Base-by-base conservation (phyloP, 1,140 invertebrate genomes). In the Aphelinus atriplicis region DNA sequence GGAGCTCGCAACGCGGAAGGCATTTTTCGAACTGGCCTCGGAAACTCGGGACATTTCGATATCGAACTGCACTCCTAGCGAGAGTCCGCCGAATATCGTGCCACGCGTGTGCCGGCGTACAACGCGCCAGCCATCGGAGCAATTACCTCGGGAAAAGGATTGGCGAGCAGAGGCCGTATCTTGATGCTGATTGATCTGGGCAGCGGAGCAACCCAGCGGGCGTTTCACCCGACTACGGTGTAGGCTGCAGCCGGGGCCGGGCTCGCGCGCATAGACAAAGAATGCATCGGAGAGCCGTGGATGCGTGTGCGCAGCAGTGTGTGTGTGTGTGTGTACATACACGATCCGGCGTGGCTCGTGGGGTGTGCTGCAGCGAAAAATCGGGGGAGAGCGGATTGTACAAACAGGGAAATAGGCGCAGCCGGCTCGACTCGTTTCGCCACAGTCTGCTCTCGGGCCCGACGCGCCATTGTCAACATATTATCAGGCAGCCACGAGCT, bases 321-420 rank as follows among this genome's bases (percentile, higher is more conserved):
- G 7, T 63, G 53, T 42, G n/a, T 45, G 26, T 45, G 53, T 5
- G 45, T 43, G 10, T 50, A 26, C 26, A 26, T 26, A 26, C 5
- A 7, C 45, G 71, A 73, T 73, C 26, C 26, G 26, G 26, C 26
- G 26, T 26, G 26, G 26, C 26, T 26, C 26, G 26, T 56, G 26
- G 26, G 65, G 53, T 64, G 7, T 56, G 72, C 48, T 43, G 71
- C 61, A 71, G 61, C 60, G 66, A 67, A 77, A 72, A 78, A 79
- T 75, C 56, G 77, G 63, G 64, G 64, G 71, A 73, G 80, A 78
- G 81, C 77, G 77, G 79, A 82, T 84, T 82, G 82, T 82, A 80
- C 77, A 84, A 84, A 82, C 77, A 83, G 79, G 82, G 79, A 83
- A 83, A 81, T 71, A 65, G 57, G 51, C 71, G 78, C 81, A 82